These are phyloP conservation scores for Pachycephala philippinensis DNA, from an alignment of 2,113 vertebrate species.

Conservation along the genomic window DNA sequence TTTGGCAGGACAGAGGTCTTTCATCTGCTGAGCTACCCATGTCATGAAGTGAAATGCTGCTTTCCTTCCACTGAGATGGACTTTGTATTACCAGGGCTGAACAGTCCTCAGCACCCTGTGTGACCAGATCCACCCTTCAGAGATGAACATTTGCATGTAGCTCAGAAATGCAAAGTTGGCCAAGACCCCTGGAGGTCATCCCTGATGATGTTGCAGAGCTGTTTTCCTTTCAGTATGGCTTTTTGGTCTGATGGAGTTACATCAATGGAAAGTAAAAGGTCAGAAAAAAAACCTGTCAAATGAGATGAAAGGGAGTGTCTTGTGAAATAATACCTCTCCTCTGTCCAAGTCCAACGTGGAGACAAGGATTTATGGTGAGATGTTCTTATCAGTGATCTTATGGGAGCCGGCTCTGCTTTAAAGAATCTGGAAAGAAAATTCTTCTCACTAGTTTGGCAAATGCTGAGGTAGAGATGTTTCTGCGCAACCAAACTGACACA, in stretches of 20 bases:
- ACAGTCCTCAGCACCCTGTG: neutral
- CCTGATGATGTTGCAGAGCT: neutral
- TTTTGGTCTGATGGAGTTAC: neutral
- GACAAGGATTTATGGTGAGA: neutral
- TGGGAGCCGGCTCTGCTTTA: neutral
- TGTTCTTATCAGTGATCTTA: neutral
- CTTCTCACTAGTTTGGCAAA: neutral
- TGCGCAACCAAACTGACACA: neutral
- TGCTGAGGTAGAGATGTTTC: neutral
- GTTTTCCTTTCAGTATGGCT: neutral
- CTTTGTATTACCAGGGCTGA: accelerated
- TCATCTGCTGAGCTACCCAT: neutral
- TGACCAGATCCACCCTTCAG: neutral
- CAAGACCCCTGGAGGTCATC: neutral
- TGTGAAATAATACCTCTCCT: neutral
- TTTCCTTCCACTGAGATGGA: neutral
- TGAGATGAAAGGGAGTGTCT: neutral
- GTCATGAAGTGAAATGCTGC: neutral
- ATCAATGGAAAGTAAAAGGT: neutral
- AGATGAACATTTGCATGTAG: neutral
- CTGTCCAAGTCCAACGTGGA: accelerated
- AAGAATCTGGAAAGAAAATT: neutral
- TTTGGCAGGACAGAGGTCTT: neutral
- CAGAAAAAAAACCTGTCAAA: neutral
- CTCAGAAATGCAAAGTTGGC: neutral